Conservation (phyloP, 2,888 invertebrate genomes). For the Halictus ligatus region DNA sequence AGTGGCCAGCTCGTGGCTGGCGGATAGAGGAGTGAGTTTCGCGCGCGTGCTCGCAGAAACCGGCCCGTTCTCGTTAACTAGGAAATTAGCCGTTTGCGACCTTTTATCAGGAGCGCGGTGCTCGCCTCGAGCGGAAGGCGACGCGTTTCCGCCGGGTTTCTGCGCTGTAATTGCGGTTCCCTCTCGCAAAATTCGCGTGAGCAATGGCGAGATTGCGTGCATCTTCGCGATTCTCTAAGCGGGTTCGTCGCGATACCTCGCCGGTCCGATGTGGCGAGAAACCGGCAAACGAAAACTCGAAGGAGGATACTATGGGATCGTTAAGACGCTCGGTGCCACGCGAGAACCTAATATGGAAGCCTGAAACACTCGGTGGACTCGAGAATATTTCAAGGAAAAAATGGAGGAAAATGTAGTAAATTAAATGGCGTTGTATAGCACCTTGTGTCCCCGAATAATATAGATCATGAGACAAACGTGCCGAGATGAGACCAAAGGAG, state of each 20-base stretch:
- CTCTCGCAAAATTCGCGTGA: constrained; percentile 49
- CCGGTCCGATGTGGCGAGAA: background rate
- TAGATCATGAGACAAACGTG: background rate
- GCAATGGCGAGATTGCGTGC: constrained; percentile 62
- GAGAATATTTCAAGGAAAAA: background rate
- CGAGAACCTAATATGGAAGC: constrained; percentile 8
- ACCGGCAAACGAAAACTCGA: background rate
- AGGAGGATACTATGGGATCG: constrained; percentile 18
- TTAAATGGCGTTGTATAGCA: too few relatives aligned
- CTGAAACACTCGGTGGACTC: background rate
- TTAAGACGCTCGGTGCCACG: constrained; percentile 16
- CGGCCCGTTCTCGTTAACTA: constrained; percentile 60
- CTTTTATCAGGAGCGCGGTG: constrained; percentile 44
- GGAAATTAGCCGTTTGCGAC: constrained; percentile 67
- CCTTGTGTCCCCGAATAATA: background rate
- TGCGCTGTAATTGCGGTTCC: constrained; percentile 39
- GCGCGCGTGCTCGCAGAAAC: constrained; percentile 15
- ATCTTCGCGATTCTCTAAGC: constrained; percentile 9
- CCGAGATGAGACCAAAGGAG: background rate
- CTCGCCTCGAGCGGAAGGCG: constrained; percentile 12
- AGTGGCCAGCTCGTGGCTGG: constrained; percentile 30
- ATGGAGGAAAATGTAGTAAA: background rate
- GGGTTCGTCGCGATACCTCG: background rate
- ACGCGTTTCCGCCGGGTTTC: constrained; percentile 5
- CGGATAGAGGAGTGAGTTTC: constrained; percentile 13